These are phyloP conservation scores for Phaenicophaeus curvirostris DNA, from an alignment of 2,797 vertebrate genomes.

Conservation along the genomic window DNA sequence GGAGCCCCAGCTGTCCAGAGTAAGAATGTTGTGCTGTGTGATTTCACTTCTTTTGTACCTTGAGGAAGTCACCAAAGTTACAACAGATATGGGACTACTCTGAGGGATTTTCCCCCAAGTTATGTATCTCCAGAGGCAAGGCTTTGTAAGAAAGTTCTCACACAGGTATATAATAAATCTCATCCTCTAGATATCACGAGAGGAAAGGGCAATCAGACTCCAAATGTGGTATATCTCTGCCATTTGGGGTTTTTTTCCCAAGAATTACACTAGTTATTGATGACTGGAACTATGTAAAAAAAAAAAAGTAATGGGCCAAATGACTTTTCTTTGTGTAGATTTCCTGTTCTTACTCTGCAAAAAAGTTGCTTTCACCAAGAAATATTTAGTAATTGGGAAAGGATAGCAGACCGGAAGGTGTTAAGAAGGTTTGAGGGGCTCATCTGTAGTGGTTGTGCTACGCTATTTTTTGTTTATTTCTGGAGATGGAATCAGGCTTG, in stretches of 20 bases:
- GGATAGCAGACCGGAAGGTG: not conserved
- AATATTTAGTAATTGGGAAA: not conserved
- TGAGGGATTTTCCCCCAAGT: not conserved
- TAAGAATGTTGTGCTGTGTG: rapidly evolving
- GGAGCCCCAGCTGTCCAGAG: not conserved
- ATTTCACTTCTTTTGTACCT: not conserved
- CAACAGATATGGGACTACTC: not conserved
- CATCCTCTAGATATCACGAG: not conserved
- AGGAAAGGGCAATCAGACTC: not conserved
- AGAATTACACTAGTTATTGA: not conserved
- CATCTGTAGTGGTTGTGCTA: not conserved
- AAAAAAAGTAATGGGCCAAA: not conserved
- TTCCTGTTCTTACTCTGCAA: not conserved
- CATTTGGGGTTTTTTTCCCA: not conserved
- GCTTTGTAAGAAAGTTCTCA: not conserved
- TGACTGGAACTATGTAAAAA: not conserved
- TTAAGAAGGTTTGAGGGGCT: not conserved
- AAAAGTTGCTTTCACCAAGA: not conserved
- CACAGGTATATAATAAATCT: not conserved
- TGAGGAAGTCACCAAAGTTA: not conserved
- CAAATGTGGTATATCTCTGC: not conserved
- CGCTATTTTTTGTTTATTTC: not conserved
- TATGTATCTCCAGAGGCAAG: not conserved
- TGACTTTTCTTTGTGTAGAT: not conserved
- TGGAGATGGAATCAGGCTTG: not conserved